Evolutionary conservation across 2,888 invertebrate species (phyloP), one percentile per base, ranked within the genome.

Genomic region (Tetheella fluctuosa): DNA sequence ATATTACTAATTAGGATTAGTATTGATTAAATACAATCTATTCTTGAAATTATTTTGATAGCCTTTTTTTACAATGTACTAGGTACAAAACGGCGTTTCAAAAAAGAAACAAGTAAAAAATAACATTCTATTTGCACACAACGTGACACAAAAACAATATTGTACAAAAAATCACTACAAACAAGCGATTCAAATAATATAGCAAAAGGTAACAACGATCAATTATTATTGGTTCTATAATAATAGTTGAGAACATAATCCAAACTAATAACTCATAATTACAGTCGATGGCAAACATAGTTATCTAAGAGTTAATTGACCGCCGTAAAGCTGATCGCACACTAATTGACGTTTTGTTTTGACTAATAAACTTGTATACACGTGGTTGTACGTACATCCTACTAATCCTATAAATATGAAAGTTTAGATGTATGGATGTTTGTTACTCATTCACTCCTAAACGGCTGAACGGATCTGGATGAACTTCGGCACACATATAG

Each of bases 291-390:
- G 71, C 68, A 55, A 68, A 68, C 61, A 71, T 71, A 64, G 73
- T 73, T 70, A 71, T 71, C 71, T 70, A 71, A 70, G 64, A 67
- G 63, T 65, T 73, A 71, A 73, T 73, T 71, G 70, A 61, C 58
- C 56, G 54, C 57, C 59, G 55, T 55, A 65, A 59, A 62, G 69
- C 59, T 59, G 62, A 55, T 58, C 59, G 48, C 63, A 65, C 62
- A 68, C 67, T 54, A 48, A 23, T 23, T 63, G 62, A 30, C 10
- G 30, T 30, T 10, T 30, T 3, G 13, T 13, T 13, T 34, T 34
- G 3, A 34, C 0, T 30, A 30, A 30, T 30, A 7, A 10, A 10
- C 10, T 30, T 15, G 2, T 37, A 7, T 25, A 25, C 6, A 25
- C 25, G 25, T 25, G 25, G 3, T 25, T 6, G 25, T 34, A n/a